A percentile compares a stretch with the other conserved stretches of the same genome.
These are phyloP conservation scores for Tenualosa ilisha DNA, from an alignment of 2,797 vertebrate genomes.

Conservation along the genomic window DNA sequence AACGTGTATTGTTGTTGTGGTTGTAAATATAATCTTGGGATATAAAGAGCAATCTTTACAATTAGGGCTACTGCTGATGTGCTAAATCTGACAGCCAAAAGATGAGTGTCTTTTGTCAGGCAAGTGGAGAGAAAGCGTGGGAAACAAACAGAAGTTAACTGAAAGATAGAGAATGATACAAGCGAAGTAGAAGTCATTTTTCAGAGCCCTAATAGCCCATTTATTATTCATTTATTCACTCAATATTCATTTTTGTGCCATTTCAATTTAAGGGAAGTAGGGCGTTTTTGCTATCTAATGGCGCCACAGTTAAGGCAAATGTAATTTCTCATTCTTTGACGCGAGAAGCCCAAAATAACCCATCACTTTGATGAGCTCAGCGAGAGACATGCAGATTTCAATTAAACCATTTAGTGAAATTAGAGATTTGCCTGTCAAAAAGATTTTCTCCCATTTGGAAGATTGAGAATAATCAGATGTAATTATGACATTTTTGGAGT, in stretches of 20 bases:
- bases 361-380: neutral
- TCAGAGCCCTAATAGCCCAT: neutral
- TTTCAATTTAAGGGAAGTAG: neutral
- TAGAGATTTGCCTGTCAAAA: neutral
- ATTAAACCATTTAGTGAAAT: neutral
- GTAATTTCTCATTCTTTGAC: neutral
- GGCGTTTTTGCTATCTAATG: neutral
- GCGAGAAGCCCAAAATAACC: neutral
- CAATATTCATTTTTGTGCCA: neutral
- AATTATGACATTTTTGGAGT: constrained; percentile 8
- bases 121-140: neutral
- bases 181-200: neutral
- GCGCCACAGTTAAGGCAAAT: constrained; percentile 3
- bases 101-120: neutral
- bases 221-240: neutral
- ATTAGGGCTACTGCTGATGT: neutral
- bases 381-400: neutral
- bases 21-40: neutral
- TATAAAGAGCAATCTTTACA: neutral
- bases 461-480: neutral
- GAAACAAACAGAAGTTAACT: neutral
- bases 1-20: neutral
- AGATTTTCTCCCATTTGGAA: neutral
- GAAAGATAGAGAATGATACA: neutral
- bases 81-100: neutral